Base-by-base conservation (phyloP, 2,797 vertebrate species). In the Premnoplex brunnescens region DNA sequence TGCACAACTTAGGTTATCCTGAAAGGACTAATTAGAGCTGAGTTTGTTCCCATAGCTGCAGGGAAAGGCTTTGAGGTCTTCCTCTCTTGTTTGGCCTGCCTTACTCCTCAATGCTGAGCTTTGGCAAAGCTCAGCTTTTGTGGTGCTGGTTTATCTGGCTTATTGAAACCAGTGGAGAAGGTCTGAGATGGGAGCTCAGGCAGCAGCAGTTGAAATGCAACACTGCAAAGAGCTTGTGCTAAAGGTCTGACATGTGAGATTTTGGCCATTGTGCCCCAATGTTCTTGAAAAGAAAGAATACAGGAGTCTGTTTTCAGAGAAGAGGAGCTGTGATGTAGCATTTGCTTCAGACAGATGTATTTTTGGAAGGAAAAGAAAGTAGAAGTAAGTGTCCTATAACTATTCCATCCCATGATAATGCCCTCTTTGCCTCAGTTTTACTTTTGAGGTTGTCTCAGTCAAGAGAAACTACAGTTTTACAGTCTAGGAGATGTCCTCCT, bases 41-140 rank as follows among this genome's bases (percentile, higher is more conserved):
- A 17, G 28, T 14, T 84, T 18, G 4, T 69, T 69, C 34, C 30
- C 14, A 8, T 13, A 52, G 10, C 56, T 27, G 83, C 55, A 52
- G 34, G 18, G 28, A 6, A 76, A 49, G 28, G 11, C 24, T 73
- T 52, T 76, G 54, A 51, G 28, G 41, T n/a, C 19, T 12, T 3
- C 4, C 13, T 41, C 15, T 27, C 39, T 13, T 8, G 2, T 46
- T 79, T 73, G 24, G 7, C 37, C 58, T 63, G 10, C 23, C 3
- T 43, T 60, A 5, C n/a, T 64, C 15, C 49, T 28, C 22, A 22
- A 0, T 0, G 3, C 1, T 44, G 64, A 27, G 22, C 4, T 15
- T 28, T 32, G 30, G 39, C 36, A 46, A 54, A 85, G 43, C 21
- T 88, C 16, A 58, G 39, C 26, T 66, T 36, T 6, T 32, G 26